Evolutionary conservation across 2,888 invertebrate genomes (phyloP).

Genomic region (Sphaerophoria taeniata): DNA sequence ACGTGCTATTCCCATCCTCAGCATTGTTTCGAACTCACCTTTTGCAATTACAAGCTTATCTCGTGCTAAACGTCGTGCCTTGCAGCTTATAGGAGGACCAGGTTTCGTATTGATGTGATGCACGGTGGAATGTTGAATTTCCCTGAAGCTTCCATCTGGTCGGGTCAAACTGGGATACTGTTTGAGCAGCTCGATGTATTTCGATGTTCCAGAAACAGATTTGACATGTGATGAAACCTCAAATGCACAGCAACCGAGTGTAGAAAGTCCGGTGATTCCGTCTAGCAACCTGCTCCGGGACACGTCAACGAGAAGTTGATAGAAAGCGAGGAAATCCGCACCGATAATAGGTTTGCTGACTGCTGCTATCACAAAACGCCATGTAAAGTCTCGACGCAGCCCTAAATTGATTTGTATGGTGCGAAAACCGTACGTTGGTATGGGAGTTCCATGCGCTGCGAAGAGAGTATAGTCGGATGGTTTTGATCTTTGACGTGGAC

Average conservation of each 20-base stretch:
- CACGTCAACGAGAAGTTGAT: conserved; percentile 36
- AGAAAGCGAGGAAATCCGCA: background rate
- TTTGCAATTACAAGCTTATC: conserved; percentile 11
- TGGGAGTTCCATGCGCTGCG: conserved; percentile 19
- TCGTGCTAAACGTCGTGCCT: conserved; percentile 16
- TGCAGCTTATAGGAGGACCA: conserved; percentile 37
- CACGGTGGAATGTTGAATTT: conserved; percentile 29
- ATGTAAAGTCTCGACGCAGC: background rate
- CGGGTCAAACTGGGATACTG: conserved; percentile 10
- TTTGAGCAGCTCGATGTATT: conserved; percentile 20
- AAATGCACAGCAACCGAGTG: conserved; percentile 1
- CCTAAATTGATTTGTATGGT: conserved; percentile 20
- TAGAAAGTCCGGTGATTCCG: conserved; percentile 39
- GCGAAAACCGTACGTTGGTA: conserved; percentile 24
- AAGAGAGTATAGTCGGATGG: conserved; percentile 30
- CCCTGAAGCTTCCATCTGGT: conserved; percentile 1
- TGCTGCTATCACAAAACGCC: too few species aligned
- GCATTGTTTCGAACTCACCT: background rate
- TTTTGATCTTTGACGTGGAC: background rate
- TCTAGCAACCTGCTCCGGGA: conserved; percentile 24
- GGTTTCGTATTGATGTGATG: conserved; percentile 43
- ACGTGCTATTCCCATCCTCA: background rate
- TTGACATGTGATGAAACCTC: conserved; percentile 24
- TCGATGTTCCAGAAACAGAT: conserved; percentile 24
- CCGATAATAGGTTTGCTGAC: too few species aligned